Evolutionary conservation across 1,140 invertebrate genomes (phyloP), one percentile per base, ranked within the genome.

Genomic region (Listronotus bonariensis): DNA sequence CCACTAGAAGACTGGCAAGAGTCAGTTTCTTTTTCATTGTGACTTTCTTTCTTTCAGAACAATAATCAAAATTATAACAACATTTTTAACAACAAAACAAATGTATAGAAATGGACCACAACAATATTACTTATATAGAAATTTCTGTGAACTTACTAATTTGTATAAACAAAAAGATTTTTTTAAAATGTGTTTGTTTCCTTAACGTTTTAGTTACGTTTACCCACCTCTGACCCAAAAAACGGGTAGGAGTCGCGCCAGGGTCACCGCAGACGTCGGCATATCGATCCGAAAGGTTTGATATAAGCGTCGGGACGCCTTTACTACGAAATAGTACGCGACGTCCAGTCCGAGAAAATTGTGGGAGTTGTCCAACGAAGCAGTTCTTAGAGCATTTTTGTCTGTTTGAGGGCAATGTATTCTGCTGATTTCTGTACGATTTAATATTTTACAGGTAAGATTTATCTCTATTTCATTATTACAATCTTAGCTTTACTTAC

Each of bases 211-310:
- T n/a, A n/a, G n/a, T n/a, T n/a, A n/a, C n/a, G n/a, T n/a, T n/a
- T 11, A 14, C 42, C 14, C 42, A 51, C 14, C 20, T 51, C 48
- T 51, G 48, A 51, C 42, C 32, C 15, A 43, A 43, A n/a, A 43
- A 34, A 51, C 20, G 26, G 32, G n/a, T 18, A 20, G 14, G n/a
- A 18, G 41, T 14, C 17, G 45, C 45, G 45, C 12, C 45, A 17
- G 18, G 51, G 51, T 53, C 51, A 36, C 41, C 59, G 48, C 49
- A 57, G 62, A 64, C 67, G 67, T 68, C 43, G 63, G 26, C 40
- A 18, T 68, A 68, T 68, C 67, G 67, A 68, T 68, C 63, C 43
- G n/a, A 10, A 15, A 36, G 46, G 15, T 45, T 49, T 43, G 7
- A 15, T 51, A 51, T 53, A 40, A 68, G 48, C 61, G 48, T 15